phyloP scores from a whole-genome alignment of 1,140 invertebrate genomes.

The Oncopeltus fasciatus region DNA sequence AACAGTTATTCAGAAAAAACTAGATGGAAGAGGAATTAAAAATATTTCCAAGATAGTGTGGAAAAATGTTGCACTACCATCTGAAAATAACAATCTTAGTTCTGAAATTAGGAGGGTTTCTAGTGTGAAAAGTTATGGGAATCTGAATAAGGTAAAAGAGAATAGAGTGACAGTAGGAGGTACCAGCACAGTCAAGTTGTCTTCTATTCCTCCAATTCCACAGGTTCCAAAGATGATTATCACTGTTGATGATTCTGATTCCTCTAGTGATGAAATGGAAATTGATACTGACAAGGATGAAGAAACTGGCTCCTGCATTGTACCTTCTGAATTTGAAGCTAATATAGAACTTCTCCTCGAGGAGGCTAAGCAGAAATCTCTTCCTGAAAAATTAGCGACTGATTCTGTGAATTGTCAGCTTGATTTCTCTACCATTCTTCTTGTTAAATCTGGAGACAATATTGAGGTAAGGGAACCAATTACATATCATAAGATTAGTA shows the following conservation, averaged over 20 bases:
- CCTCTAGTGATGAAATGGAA: slow-evolving; percentile 3
- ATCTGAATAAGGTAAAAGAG: not conserved
- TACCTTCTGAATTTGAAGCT: not conserved
- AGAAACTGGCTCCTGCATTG: not conserved
- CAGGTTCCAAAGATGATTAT: slow-evolving; percentile 12
- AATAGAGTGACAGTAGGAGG: not conserved
- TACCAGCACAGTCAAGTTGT: not conserved
- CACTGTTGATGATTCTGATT: slow-evolving; percentile 9
- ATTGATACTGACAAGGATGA: not conserved
- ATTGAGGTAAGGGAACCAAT: too few relatives aligned
- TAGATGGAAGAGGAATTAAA: not conserved
- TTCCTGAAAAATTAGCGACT: not conserved
- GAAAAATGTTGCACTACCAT: too few relatives aligned
- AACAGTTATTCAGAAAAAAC: not conserved
- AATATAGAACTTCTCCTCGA: not conserved
- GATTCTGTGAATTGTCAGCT: too few relatives aligned
- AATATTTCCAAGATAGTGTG: slow-evolving; percentile 6
- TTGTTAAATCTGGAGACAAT: too few relatives aligned
- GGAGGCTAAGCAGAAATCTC: not conserved
- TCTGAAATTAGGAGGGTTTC: not conserved
- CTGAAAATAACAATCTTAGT: not conserved
- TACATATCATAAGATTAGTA: too few relatives aligned
- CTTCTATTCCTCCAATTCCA: not conserved
- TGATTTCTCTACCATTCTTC: too few relatives aligned
- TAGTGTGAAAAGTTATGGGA: not conserved